phyloP scores from a whole-genome alignment of 2,113 vertebrate species.

The Sander vitreus region DNA sequence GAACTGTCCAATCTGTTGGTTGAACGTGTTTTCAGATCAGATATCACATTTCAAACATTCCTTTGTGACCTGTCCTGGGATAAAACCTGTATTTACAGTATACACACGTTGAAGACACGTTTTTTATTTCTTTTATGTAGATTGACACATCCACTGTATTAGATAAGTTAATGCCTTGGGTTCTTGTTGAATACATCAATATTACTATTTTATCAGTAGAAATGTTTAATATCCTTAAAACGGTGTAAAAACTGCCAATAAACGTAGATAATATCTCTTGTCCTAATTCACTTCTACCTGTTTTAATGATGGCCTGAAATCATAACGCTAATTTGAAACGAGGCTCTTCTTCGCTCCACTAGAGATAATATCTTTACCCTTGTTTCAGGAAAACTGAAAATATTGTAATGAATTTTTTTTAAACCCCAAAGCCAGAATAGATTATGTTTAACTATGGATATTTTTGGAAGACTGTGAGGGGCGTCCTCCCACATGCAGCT shows the following conservation, averaged over 20 bases:
- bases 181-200: not conserved
- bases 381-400: not conserved
- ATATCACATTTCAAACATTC: not conserved
- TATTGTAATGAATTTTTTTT: slow-evolving; percentile 12
- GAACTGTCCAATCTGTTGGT: not conserved
- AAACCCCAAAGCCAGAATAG: slow-evolving; percentile 28
- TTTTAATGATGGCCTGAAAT: slow-evolving; percentile 1
- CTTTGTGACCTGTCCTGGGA: not conserved
- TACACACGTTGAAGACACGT: not conserved
- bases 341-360: not conserved
- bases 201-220: not conserved
- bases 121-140: not conserved
- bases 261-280: not conserved
- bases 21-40: not conserved
- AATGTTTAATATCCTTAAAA: not conserved
- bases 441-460: slow-evolving; percentile 41
- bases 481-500: slow-evolving; percentile 25
- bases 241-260: not conserved
- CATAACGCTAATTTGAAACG: not conserved
- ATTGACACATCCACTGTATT: not conserved
- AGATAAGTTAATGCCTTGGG: not conserved
- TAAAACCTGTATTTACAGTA: no score
- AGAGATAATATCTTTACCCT: slow-evolving; percentile 6
- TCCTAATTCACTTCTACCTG: slow-evolving; percentile 9
- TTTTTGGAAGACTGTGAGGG: slow-evolving; percentile 27